Evolutionary conservation across 2,888 invertebrate species (phyloP).

Genomic region (Seira musarum): DNA sequence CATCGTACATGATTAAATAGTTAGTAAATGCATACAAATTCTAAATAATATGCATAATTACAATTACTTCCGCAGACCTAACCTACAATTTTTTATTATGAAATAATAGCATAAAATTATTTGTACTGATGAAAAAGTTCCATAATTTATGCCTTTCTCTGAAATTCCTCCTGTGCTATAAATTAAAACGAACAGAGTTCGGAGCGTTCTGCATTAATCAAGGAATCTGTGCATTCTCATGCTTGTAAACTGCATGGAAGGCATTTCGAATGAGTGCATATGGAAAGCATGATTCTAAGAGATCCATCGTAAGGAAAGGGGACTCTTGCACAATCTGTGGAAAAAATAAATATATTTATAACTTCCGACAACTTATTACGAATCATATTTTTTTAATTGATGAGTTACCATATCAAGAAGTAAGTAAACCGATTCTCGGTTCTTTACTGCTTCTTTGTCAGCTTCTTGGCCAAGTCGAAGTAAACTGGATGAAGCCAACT

Average conservation of each 20-base stretch:
- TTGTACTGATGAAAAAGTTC: slow-evolving; percentile 47
- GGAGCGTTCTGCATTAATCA: slow-evolving; percentile 58
- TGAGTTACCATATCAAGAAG: slow-evolving; percentile 83
- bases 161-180: slow-evolving; percentile 29
- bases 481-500: slow-evolving; percentile 95
- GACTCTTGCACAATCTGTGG: slow-evolving; percentile 95
- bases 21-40: slow-evolving; percentile 31
- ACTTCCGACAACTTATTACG: too few species aligned
- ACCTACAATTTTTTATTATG: background rate
- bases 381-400: too few species aligned
- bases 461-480: slow-evolving; percentile 95
- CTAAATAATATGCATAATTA: slow-evolving; percentile 12
- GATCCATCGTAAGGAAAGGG: slow-evolving; percentile 98
- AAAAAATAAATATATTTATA: too few species aligned
- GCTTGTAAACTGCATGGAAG: slow-evolving; percentile 96
- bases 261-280: slow-evolving; percentile 98
- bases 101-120: slow-evolving; percentile 34
- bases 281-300: slow-evolving; percentile 98
- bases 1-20: too few species aligned
- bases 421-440: slow-evolving; percentile 97
- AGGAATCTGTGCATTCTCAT: slow-evolving; percentile 75
- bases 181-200: slow-evolving; percentile 47
- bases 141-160: background rate
- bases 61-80: background rate
- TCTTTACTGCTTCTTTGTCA: slow-evolving; percentile 93